Evolutionary conservation across 2,888 invertebrate genomes (phyloP), one percentile per base, ranked within the genome.

Genomic region (Callosobruchus maculatus): DNA sequence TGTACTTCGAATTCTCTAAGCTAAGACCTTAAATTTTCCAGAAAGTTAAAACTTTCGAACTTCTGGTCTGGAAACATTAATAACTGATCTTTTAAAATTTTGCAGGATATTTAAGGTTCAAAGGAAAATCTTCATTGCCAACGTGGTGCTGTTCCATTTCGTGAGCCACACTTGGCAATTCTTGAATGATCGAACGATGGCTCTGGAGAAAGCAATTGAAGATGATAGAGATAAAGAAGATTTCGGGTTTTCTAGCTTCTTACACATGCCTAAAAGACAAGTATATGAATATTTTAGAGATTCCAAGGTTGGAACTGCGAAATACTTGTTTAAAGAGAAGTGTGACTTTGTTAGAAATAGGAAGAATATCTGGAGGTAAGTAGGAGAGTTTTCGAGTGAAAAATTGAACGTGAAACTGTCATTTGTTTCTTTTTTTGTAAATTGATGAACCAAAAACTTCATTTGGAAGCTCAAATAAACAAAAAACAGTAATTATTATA

Each of bases 51-150:
- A n/a, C n/a, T n/a, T n/a, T n/a, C n/a, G n/a, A n/a, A n/a, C n/a
- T n/a, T n/a, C n/a, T n/a, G n/a, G n/a, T n/a, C n/a, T n/a, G n/a
- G n/a, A n/a, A n/a, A n/a, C n/a, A n/a, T 26, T 26, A 26, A 26
- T 26, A 4, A 26, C 7, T 26, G 2, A 26, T 26, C 7, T 67
- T 13, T 68, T 9, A 21, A 21, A 2, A 21, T 72, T 74, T 83
- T 84, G 30, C 84, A 97, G 97, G 87, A 88, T 97, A 75, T 86
- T 95, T 9, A 93, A 91, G 86, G 83, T 96, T 30, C 96, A 97
- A 83, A 89, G 93, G n/a, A 92, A 92, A 79, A 92, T 97, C 71
- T 95, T 93, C 85, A 90, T 90, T 22, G 93, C 96, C 0, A 92
- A 93, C 81, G 87, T 89, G 72, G 93, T 93, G 0, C 84, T 97